Base-by-base conservation (phyloP, 2,113 vertebrate species). In the Varanus komodoensis region DNA sequence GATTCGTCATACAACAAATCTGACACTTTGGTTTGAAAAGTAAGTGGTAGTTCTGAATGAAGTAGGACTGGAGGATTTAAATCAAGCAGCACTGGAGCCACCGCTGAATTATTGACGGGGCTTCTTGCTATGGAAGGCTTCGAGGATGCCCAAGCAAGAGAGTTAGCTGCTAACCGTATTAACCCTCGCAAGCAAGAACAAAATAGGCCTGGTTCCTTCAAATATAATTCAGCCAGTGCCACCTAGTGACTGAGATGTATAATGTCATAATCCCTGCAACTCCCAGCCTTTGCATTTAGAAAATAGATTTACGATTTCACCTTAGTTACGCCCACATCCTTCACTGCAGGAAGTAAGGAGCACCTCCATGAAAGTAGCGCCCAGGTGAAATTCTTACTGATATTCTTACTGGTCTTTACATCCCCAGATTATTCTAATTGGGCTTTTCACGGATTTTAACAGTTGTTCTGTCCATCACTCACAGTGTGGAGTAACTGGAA, bases 21-120 rank as follows among this genome's bases (percentile, higher is more conserved):
- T 99, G 61, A 99, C 99, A 0, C 98, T 99, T 7, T 99, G 99
- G 99, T 99, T 99, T 89, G 99, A 99, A 93, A 99, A 99, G 99
- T 99, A 96, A 98, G 99, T 97, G 61, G 77, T 32, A 29, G 67
- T n/a, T 85, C 11, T 52, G 5, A 27, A 15, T 23, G 6, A 57
- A 68, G 44, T 4, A 38, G 68, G 44, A 79, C 23, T 44, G 38
- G 32, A n/a, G 6, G 82, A 48, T 83, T 3, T 4, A 38, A 27
- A 23, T n/a, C 4, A 23, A 83, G 9, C 23, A 67, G 57, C 15
- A 2, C 29, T 71, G 9, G 7, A 29, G 83, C 23, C 44, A 71
- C 73, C 44, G 32, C 64, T 68, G 21, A 52, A 14, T 29, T 38
- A 38, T 11, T 1, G 34, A 44, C 17, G 44, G 48, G 32, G n/a